These are phyloP conservation scores for Stictonetta naevosa DNA, from an alignment of 2,113 vertebrate genomes.

Conservation along the genomic window DNA sequence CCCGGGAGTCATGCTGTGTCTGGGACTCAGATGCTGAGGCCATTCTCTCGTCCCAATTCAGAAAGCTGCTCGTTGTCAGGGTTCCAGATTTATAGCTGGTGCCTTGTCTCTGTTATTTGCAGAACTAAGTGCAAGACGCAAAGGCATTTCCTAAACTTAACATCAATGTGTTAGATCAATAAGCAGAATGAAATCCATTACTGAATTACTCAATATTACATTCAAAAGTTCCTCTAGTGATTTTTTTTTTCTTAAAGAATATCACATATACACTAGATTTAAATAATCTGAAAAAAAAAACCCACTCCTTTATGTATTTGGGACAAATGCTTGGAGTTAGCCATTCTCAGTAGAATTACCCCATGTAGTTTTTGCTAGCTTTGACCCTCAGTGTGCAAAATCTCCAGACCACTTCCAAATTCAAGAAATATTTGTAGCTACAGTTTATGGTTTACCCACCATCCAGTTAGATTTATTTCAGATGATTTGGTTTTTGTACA, in stretches of 20 bases:
- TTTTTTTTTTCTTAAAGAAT: background rate
- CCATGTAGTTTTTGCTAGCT: background rate
- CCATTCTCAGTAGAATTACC: background rate
- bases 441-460: background rate
- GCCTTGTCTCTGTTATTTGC: background rate
- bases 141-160: background rate
- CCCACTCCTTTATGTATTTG: background rate
- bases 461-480: background rate
- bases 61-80: background rate
- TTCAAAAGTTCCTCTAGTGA: background rate
- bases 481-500: background rate
- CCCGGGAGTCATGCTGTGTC: background rate
- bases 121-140: background rate
- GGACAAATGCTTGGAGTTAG: background rate
- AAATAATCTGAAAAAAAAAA: background rate
- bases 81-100: background rate
- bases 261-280: background rate
- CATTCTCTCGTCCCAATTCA: background rate
- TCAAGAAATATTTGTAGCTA: background rate
- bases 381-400: background rate
- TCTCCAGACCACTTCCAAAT: background rate
- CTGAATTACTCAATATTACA: background rate
- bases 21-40: background rate
- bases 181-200: background rate
- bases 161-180: background rate